Percentiles rank a stretch among this genome's conserved stretches.
phyloP scores from a whole-genome alignment of 2,888 invertebrate genomes.

The Horisme vitalbata region DNA sequence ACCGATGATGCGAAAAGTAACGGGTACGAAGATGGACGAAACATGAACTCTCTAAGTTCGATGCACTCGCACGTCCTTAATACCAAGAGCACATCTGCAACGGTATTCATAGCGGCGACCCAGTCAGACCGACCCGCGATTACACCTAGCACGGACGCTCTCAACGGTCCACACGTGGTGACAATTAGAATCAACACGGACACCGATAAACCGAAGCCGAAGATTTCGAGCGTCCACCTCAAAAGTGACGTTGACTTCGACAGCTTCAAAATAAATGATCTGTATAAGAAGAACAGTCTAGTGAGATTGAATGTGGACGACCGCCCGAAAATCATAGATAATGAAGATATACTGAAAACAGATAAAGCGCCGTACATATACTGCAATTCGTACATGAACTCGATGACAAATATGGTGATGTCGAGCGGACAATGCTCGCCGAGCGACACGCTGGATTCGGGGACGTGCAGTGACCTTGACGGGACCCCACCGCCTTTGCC shows the following conservation, averaged over 20 bases:
- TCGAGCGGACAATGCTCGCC: conserved; percentile 93
- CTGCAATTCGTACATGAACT: conserved; percentile 83
- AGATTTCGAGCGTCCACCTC: conserved; percentile 76
- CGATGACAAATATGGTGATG: conserved; percentile 83
- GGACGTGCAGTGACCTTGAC: conserved; percentile 92
- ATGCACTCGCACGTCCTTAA: conserved; percentile 82
- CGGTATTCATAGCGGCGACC: conserved; percentile 81
- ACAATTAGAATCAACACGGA: conserved; percentile 88
- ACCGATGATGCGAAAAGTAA: conserved; percentile 54
- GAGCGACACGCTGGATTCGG: conserved; percentile 91
- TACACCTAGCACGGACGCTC: conserved; percentile 71
- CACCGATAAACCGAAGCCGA: conserved; percentile 75
- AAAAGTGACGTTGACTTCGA: conserved; percentile 76
- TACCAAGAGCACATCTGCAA: conserved; percentile 77
- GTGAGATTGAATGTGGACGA: conserved; percentile 84
- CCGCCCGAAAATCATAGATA: conserved; percentile 75
- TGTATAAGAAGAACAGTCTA: conserved; percentile 77
- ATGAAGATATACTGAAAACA: conserved; percentile 70
- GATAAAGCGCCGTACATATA: conserved; percentile 83
- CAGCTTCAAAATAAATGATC: conserved; percentile 63
- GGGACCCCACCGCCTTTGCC: conserved; percentile 87
- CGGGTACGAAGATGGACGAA: conserved; percentile 61
- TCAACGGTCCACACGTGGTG: conserved; percentile 84
- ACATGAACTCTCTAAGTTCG: conserved; percentile 74
- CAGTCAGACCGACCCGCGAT: conserved; percentile 75